phyloP scores from a whole-genome alignment of 2,888 invertebrate genomes.

The Deilephila elpenor region DNA sequence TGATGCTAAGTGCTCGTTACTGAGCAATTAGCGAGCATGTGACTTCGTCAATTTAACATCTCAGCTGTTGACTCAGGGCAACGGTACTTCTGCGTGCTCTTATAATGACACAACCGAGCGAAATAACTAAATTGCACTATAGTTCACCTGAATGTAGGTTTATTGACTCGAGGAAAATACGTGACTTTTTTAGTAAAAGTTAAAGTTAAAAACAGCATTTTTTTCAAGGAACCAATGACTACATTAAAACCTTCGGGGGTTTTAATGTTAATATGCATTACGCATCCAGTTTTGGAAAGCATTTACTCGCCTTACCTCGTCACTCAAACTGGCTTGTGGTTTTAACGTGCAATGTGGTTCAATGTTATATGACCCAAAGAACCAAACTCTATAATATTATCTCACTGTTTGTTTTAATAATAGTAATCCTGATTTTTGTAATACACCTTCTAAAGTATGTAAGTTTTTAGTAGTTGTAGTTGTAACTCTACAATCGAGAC shows the following conservation, averaged over 20 bases:
- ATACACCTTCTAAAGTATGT: neutral
- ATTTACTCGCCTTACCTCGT: conserved; percentile 55
- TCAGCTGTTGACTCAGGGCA: conserved; percentile 36
- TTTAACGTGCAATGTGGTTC: conserved; percentile 43
- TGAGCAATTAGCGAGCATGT: conserved; percentile 63
- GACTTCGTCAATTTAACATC: conserved; percentile 62
- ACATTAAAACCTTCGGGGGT: neutral
- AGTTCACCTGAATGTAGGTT: neutral
- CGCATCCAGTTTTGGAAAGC: conserved; percentile 45
- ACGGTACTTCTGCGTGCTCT: conserved; percentile 19
- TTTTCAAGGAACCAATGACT: conserved; percentile 10
- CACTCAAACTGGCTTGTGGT: conserved; percentile 41
- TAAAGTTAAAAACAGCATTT: neutral
- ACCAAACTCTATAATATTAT: neutral
- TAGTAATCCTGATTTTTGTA: neutral
- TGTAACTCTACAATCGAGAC: too few species aligned
- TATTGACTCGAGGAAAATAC: conserved; percentile 4
- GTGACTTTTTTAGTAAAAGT: neutral
- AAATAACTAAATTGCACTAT: conserved; percentile 19
- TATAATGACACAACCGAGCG: conserved; percentile 31
- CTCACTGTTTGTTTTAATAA: neutral
- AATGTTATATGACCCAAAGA: conserved; percentile 42
- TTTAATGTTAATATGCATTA: conserved; percentile 3
- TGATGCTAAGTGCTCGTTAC: conserved; percentile 66
- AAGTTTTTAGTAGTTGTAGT: too few species aligned